Evolutionary conservation across 2,888 invertebrate genomes (phyloP).

Genomic region (Zhuqinia jingwanae): DNA sequence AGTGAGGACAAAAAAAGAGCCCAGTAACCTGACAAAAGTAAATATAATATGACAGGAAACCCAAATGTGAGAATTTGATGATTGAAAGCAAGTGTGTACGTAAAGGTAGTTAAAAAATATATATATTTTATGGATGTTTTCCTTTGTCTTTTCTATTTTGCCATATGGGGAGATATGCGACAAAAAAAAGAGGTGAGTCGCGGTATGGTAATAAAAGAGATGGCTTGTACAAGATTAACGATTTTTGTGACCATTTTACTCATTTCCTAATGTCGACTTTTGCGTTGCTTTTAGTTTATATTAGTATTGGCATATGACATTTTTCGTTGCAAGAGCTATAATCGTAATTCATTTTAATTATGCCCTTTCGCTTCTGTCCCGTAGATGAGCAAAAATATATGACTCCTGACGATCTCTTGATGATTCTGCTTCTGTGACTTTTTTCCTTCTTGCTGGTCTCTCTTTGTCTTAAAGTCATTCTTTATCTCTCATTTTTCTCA

Average conservation of each 20-base stretch:
- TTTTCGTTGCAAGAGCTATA: neutral
- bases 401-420: too few species aligned
- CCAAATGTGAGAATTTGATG: constrained; percentile 9
- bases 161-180: too few species aligned
- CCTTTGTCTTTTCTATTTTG: too few species aligned
- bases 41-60: neutral
- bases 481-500: too few species aligned
- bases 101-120: neutral
- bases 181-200: too few species aligned
- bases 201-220: too few species aligned
- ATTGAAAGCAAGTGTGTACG: constrained; percentile 29
- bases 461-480: too few species aligned
- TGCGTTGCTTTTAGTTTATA: too few species aligned
- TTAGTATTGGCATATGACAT: neutral
- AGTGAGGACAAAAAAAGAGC: neutral
- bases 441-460: neutral
- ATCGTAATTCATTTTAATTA: constrained; percentile 15
- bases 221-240: too few species aligned
- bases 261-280: too few species aligned
- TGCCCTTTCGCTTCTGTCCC: constrained; percentile 6
- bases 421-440: neutral
- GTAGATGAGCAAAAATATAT: neutral
- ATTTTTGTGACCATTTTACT: too few species aligned
- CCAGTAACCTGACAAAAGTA: neutral
- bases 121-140: too few species aligned